phyloP scores from a whole-genome alignment of 2,888 invertebrate species.

The Linnaemya tessellans region DNA sequence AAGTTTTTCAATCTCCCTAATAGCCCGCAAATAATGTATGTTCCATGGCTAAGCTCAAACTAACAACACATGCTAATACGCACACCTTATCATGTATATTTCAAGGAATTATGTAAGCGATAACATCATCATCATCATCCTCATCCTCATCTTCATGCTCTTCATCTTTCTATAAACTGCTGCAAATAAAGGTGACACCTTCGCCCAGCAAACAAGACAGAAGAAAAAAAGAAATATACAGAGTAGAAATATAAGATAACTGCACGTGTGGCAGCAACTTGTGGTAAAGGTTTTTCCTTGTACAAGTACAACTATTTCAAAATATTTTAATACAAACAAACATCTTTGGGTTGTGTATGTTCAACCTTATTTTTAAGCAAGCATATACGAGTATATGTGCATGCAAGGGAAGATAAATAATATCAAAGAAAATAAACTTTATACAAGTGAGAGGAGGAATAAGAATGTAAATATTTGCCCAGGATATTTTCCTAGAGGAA shows the following conservation, averaged over 20 bases:
- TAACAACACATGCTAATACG: slow-evolving; percentile 68
- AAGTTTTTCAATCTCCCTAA: slow-evolving; percentile 43
- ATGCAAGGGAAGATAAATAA: slow-evolving; percentile 28
- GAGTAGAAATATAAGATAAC: slow-evolving; percentile 8
- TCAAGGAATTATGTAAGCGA: slow-evolving; percentile 64
- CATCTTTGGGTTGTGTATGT: neutral
- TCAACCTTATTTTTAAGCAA: slow-evolving; percentile 37
- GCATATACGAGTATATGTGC: slow-evolving; percentile 1
- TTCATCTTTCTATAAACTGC: neutral
- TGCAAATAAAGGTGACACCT: slow-evolving; percentile 64
- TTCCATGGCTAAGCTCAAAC: slow-evolving; percentile 42
- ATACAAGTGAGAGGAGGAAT: neutral
- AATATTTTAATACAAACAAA: neutral
- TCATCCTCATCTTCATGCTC: no score
- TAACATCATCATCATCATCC: slow-evolving; percentile 49
- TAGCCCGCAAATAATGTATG: slow-evolving; percentile 43
- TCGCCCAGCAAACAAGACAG: slow-evolving; percentile 5
- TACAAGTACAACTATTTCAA: slow-evolving; percentile 14
- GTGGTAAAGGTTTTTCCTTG: slow-evolving; percentile 35
- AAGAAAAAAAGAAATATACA: slow-evolving; percentile 5
- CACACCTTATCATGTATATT: slow-evolving; percentile 71
- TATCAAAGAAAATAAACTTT: slow-evolving; percentile 41
- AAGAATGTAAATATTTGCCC: neutral
- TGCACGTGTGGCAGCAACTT: slow-evolving; percentile 44
- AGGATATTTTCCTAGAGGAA: slow-evolving; percentile 16